Evolutionary conservation across 2,888 invertebrate genomes (phyloP), one percentile per base, ranked within the genome.

Genomic region (Drosophila picticornis): DNA sequence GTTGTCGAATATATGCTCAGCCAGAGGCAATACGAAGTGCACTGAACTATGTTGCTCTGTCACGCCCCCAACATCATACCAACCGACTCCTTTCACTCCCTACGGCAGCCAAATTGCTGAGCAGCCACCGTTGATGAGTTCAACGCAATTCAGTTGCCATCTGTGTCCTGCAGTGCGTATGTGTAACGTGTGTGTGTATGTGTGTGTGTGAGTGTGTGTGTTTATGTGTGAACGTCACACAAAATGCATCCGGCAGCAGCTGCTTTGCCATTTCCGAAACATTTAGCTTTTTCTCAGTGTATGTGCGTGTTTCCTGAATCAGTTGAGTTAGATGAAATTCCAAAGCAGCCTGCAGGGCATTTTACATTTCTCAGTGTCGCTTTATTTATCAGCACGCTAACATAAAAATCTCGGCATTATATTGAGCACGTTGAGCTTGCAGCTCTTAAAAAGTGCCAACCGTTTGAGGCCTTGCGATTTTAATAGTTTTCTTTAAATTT

Each of bases 211-310:
- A 9, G 70, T 74, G 79, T 77, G 77, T 83, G 11, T 11, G 2
- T 36, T 16, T 36, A 19, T 32, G 11, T 32, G 11, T 32, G 11
- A 53, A 59, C 56, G 52, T 67, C 80, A 83, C 75, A 80, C 56
- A 73, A 84, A 80, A 85, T 78, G 86, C 83, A 87, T 84, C 77
- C 89, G 79, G 77, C 72, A 74, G 50, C 82, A 72, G 89, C 73
- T 83, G 84, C 77, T 71, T 63, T 84, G 80, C 90, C 66, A 81
- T 77, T 90, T 90, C 90, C 90, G 90, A 87, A 87, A 90, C 90
- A 88, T 86, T 88, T 90, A 81, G 77, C 75, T 62, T 34, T 52
- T 38, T 34, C n/a, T 56, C 27, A 61, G 55, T 52, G 31, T 55
- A 46, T 57, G 32, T 60, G 34, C 65, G 50, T 55, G 58, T 40